Evolutionary conservation across 2,113 vertebrate genomes (phyloP), one percentile per base, ranked within the genome.

Genomic region (Ploceus nigricollis): DNA sequence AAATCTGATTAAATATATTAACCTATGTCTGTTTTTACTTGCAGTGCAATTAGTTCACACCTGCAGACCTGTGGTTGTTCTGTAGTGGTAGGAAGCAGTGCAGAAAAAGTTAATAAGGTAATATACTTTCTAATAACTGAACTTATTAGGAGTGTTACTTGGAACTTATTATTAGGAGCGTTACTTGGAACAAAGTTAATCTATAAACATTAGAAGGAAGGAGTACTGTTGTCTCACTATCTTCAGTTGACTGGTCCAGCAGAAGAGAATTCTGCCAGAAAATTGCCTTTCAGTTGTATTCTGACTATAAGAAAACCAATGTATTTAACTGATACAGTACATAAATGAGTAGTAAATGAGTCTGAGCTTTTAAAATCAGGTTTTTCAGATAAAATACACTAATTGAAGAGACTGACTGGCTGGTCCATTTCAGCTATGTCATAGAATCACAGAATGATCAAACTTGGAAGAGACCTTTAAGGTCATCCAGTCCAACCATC

Each of bases 81-180:
- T 30, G 98, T 99, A 22, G 99, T 99, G 10, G 98, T 99, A 87
- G 99, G 99, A 93, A 99, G 99, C 98, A 99, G 99, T 40, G 98
- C 99, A 85, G 99, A 99, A 91, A 99, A 99, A 98, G 98, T 99
- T 75, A 99, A 99, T 96, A 99, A 99, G 99, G 99, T 99, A 98
- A 70, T 35, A 4, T 58, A 50, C 27, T 93, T 94, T 87, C 23
- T 68, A 42, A 44, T 83, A 76, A 73, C 23, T 16, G 14, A 53
- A 57, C 25, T 77, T 70, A 45, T 86, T 80, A 66, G 24, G 48
- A 78, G 33, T 69, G 17, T 94, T 35, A 40, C 15, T 37, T 73
- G n/a, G 66, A 92, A 30, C 42, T 53, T 57, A 48, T 76, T 90
- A 28, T 86, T 80, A 66, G 24, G 48, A 78, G 33, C 66, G 17